Evolutionary conservation across 1,140 invertebrate genomes (phyloP).

Genomic region (Bombus turneri): DNA sequence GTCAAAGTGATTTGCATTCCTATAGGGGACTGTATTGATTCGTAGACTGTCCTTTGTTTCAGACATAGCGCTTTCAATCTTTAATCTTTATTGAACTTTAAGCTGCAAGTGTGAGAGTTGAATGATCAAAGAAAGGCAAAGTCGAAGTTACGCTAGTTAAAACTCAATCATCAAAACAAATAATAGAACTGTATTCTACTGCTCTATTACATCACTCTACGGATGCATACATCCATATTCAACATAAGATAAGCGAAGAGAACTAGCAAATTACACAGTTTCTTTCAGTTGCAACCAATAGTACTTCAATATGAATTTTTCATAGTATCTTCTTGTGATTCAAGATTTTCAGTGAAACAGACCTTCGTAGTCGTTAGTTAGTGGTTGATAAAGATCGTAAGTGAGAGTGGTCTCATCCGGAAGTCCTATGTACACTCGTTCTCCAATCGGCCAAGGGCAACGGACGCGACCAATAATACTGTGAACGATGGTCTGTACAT

Average conservation of each 20-base stretch:
- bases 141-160: background rate
- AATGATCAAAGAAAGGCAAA: background rate
- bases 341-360: conserved; percentile 46
- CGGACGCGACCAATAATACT: conserved; percentile 93
- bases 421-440: conserved; percentile 88
- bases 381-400: conserved; percentile 95
- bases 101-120: background rate
- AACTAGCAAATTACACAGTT: background rate
- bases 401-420: conserved; percentile 93
- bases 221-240: background rate
- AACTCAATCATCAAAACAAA: background rate
- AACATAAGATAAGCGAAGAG: background rate
- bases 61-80: background rate
- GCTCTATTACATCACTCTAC: too few species aligned
- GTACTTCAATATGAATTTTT: background rate
- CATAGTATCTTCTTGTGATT: background rate
- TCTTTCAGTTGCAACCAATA: background rate
- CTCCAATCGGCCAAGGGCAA: conserved; percentile 93
- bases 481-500: conserved; percentile 95
- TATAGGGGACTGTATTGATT: background rate
- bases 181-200: background rate
- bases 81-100: conserved; percentile 1
- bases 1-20: background rate
- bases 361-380: conserved; percentile 85
- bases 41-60: background rate